Evolutionary conservation across 2,797 vertebrate species (phyloP).

Genomic region (Propithecus perrieri): DNA sequence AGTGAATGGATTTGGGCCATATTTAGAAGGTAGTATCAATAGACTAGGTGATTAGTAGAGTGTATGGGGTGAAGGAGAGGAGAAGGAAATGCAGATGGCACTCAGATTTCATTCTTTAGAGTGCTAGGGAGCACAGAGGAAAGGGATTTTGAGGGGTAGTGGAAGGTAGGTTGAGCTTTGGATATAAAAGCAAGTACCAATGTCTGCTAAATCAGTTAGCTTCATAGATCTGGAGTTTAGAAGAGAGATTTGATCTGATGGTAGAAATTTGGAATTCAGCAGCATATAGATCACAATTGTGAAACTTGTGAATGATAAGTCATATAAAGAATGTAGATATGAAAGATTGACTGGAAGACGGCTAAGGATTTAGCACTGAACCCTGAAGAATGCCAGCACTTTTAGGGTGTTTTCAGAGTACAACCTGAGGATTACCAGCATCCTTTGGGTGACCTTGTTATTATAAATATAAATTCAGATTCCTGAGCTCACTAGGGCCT

Average conservation of each 20-base stretch:
- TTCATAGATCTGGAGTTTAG: neutral
- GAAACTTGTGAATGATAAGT: conserved; percentile 10
- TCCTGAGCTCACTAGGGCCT: neutral
- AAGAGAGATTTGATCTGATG: neutral
- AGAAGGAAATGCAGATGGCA: neutral
- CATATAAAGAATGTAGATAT: neutral
- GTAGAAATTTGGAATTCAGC: conserved; percentile 17
- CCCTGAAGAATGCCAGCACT: neutral
- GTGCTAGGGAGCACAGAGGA: neutral
- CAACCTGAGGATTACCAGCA: neutral
- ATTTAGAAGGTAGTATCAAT: neutral
- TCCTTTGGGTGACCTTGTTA: neutral
- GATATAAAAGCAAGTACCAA: neutral
- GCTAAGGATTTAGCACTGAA: neutral
- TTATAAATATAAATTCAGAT: neutral
- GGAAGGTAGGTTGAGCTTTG: neutral
- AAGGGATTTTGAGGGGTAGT: neutral
- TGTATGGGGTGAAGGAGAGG: neutral
- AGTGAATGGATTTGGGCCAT: neutral
- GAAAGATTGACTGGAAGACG: conserved; percentile 12
- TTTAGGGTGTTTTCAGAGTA: neutral
- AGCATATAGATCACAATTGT: neutral
- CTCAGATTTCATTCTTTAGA: neutral
- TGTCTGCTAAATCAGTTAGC: neutral
- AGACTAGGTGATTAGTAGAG: neutral